Conservation (phyloP, 1,140 invertebrate species). For the Drosophila tristis region DNA sequence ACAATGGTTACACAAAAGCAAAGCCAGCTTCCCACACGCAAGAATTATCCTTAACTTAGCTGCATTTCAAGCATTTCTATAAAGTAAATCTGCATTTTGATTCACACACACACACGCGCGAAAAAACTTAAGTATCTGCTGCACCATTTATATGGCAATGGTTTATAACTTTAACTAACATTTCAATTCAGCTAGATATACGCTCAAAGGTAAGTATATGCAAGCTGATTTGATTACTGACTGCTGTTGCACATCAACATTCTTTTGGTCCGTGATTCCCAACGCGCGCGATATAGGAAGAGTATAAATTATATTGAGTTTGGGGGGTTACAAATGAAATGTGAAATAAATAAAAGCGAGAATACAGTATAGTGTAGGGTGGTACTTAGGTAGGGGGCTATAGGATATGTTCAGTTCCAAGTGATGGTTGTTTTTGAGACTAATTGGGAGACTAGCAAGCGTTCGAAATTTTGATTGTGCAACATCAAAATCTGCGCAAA, state of each 20-base stretch:
- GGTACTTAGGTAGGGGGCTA: constrained; percentile 16
- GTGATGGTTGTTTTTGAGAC: constrained; percentile 27
- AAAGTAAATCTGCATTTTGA: constrained; percentile 67
- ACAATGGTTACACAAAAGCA: constrained; percentile 74
- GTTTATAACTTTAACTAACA: constrained; percentile 30
- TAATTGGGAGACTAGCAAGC: constrained; percentile 63
- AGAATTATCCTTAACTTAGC: constrained; percentile 51
- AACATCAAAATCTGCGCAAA: constrained; percentile 41
- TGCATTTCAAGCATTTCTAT: constrained; percentile 70
- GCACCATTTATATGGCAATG: constrained; percentile 20
- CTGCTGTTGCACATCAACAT: constrained; percentile 59
- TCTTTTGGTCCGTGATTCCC: constrained; percentile 71
- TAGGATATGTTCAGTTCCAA: constrained; percentile 71
- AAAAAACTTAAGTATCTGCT: constrained; percentile 56
- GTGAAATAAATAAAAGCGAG: constrained; percentile 68
- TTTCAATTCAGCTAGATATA: too few species aligned
- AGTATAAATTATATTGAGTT: constrained; percentile 46
- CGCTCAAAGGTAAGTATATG: constrained; percentile 14
- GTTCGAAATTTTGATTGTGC: constrained; percentile 48
- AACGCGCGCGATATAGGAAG: constrained; percentile 65
- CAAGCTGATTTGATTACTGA: constrained; percentile 46
- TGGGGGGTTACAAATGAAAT: constrained; percentile 21
- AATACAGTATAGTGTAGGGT: neutral
- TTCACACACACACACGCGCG: constrained; percentile 12
- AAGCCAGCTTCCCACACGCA: constrained; percentile 58